Conservation (phyloP, 2,888 invertebrate genomes). For the Cylindroiulus punctatus region DNA sequence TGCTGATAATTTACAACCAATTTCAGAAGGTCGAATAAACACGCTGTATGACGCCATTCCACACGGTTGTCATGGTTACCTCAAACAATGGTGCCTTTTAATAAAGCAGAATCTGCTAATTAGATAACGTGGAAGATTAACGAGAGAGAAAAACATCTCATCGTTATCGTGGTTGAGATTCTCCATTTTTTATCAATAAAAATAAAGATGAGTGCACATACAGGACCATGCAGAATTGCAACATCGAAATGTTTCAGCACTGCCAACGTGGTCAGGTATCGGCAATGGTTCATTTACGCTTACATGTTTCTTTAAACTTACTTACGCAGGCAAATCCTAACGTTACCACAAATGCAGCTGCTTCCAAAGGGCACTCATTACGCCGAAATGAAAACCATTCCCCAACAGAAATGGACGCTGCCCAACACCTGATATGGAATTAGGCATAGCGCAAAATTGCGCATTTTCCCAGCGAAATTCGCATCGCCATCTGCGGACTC, state of each 20-base stretch:
- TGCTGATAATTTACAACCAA: no score
- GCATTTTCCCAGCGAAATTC: not conserved
- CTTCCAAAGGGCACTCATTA: not conserved
- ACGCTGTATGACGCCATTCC: not conserved
- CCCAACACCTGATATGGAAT: constrained; percentile 26
- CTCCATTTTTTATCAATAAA: no score
- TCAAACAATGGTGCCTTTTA: not conserved
- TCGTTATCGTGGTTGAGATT: not conserved
- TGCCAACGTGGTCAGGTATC: not conserved
- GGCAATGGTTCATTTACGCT: not conserved
- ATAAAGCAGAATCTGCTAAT: not conserved
- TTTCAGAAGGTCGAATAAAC: not conserved
- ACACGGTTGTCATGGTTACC: not conserved
- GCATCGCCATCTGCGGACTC: not conserved
- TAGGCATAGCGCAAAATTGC: not conserved
- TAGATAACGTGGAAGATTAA: not conserved
- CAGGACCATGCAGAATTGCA: no score
- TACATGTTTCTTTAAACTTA: not conserved
- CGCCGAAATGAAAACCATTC: not conserved
- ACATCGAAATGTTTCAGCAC: not conserved
- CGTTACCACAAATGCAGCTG: not conserved
- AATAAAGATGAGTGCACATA: no score
- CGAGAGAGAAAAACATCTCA: not conserved
- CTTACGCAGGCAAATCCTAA: not conserved
- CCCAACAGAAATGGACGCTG: not conserved